These are phyloP conservation scores for Maccullochella peelii DNA, from an alignment of 2,113 vertebrate species.

Conservation along the genomic window DNA sequence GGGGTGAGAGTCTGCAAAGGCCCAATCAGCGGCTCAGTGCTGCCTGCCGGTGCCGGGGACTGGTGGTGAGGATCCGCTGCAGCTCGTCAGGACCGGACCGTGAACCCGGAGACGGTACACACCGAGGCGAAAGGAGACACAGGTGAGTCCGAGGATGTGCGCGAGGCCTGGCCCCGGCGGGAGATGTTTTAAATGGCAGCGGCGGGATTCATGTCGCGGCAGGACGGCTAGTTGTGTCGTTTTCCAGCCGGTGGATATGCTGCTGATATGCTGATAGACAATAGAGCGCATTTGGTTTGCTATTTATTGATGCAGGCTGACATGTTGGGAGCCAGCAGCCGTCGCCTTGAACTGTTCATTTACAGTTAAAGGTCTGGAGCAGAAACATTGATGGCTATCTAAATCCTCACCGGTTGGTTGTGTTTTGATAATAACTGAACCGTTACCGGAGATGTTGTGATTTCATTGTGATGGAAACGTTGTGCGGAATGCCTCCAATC, in stretches of 20 bases:
- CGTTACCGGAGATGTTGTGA: conserved; percentile 39
- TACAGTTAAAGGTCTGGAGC: conserved; percentile 54
- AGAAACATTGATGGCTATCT: neutral
- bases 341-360: conserved; percentile 68
- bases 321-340: conserved; percentile 75
- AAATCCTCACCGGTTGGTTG: neutral
- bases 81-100: conserved; percentile 86
- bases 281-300: conserved; percentile 77
- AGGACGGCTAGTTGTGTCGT: conserved; percentile 35
- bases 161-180: conserved; percentile 74
- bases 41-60: conserved; percentile 88
- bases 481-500: conserved; percentile 72
- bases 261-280: conserved; percentile 75
- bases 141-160: conserved; percentile 87
- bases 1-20: conserved; percentile 80
- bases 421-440: conserved; percentile 1
- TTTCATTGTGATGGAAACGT: conserved; percentile 52
- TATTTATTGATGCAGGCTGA: conserved; percentile 77
- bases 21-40: conserved; percentile 87
- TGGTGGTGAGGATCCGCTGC: conserved; percentile 84
- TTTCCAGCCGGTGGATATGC: conserved; percentile 45
- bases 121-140: conserved; percentile 83
- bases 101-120: conserved; percentile 86
- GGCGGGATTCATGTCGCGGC: conserved; percentile 48
- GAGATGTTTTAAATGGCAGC: conserved; percentile 59